Conservation (phyloP, 2,888 invertebrate species). For the Villa cingulata region DNA sequence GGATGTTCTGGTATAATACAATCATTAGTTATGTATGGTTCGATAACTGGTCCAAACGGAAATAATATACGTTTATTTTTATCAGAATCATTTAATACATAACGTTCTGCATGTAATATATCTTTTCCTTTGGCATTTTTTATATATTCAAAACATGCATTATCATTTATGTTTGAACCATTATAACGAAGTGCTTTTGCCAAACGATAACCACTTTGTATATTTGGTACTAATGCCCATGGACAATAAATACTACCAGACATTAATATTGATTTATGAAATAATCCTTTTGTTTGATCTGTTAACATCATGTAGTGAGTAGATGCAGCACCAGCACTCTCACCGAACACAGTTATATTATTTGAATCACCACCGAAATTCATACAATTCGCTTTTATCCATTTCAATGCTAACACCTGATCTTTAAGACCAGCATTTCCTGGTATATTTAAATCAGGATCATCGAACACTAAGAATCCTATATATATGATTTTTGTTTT, state of each 20-base stretch:
- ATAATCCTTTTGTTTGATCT: conserved; percentile 35
- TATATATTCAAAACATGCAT: conserved; percentile 30
- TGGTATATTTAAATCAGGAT: conserved; percentile 36
- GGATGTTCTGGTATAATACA: conserved; percentile 25
- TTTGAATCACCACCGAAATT: conserved; percentile 40
- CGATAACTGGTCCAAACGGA: conserved; percentile 31
- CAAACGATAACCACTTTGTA: conserved; percentile 26
- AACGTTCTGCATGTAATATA: conserved; percentile 23
- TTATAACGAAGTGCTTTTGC: conserved; percentile 30
- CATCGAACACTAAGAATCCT: conserved; percentile 39
- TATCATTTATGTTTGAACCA: conserved; percentile 26
- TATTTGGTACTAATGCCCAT: conserved; percentile 28
- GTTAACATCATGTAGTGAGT: conserved; percentile 39
- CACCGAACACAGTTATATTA: conserved; percentile 41
- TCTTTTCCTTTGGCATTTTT: conserved; percentile 24
- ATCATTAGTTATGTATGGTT: conserved; percentile 28
- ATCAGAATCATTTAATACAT: conserved; percentile 26
- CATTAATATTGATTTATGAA: conserved; percentile 32
- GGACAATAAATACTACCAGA: conserved; percentile 28
- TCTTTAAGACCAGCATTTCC: conserved; percentile 43
- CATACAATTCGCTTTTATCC: conserved; percentile 38
- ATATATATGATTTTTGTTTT: not conserved
- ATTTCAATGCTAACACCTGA: conserved; percentile 39
- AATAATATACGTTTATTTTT: conserved; percentile 24
- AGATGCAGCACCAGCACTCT: conserved; percentile 40